phyloP scores from a whole-genome alignment of 2,797 vertebrate species.

The Moxostoma hubbsi region DNA sequence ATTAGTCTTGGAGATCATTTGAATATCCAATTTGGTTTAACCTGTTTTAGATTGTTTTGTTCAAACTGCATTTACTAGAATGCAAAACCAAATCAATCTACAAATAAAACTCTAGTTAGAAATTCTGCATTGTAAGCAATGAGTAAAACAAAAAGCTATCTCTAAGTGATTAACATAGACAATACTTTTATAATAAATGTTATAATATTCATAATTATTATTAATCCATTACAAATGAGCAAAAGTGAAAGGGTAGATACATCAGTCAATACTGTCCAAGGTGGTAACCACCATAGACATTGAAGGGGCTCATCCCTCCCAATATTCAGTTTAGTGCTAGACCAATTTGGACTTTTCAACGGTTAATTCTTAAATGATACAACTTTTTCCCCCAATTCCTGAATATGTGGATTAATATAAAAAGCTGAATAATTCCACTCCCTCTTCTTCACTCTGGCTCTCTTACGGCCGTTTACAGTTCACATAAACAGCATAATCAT shows the following conservation, averaged over 20 bases:
- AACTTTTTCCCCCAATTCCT: too few relatives aligned
- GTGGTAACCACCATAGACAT: too few relatives aligned
- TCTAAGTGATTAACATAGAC: too few relatives aligned
- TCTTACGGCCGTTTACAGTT: slow-evolving; percentile 69
- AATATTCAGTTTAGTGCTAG: too few relatives aligned
- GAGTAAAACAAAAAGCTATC: too few relatives aligned
- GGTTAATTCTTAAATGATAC: too few relatives aligned
- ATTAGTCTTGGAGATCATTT: slow-evolving; percentile 67
- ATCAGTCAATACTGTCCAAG: background rate
- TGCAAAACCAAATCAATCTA: background rate
- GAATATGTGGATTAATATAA: too few relatives aligned
- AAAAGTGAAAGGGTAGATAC: background rate
- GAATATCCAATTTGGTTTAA: slow-evolving; percentile 60
- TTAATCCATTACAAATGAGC: background rate
- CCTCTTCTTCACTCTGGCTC: slow-evolving; percentile 67
- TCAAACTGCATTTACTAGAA: background rate
- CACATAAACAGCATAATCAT: slow-evolving; percentile 74
- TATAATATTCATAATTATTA: background rate
- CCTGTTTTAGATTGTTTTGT: background rate
- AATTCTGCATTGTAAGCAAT: background rate
- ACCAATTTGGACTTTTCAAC: too few relatives aligned
- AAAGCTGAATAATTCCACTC: slow-evolving; percentile 50
- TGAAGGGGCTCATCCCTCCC: too few relatives aligned
- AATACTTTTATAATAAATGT: background rate
- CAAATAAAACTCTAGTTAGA: background rate